Evolutionary conservation across 2,113 vertebrate genomes (phyloP).

Genomic region (Microtus montanus): DNA sequence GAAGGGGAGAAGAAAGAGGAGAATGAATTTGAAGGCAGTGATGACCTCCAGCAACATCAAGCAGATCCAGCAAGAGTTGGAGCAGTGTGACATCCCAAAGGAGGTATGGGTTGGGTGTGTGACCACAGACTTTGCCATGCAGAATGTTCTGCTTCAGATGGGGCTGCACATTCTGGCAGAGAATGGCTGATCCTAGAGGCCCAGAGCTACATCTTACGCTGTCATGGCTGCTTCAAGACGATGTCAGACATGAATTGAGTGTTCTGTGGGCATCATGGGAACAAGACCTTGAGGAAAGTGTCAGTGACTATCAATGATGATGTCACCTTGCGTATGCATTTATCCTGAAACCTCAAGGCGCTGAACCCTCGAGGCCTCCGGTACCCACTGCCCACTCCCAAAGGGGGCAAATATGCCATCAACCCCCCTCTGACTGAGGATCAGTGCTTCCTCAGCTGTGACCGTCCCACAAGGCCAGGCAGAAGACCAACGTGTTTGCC

Average conservation of each 20-base stretch:
- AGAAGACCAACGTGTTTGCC: constrained; percentile 94
- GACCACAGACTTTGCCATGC: constrained; percentile 97
- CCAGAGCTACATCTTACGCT: constrained; percentile 92
- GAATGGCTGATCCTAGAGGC: constrained; percentile 92
- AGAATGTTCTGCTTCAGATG: constrained; percentile 97
- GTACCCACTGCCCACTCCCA: constrained; percentile 91
- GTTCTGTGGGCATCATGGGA: constrained; percentile 95
- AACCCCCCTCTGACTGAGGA: constrained; percentile 94
- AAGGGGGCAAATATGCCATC: constrained; percentile 91
- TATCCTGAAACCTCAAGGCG: constrained; percentile 96
- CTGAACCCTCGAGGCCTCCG: constrained; percentile 92
- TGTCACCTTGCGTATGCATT: constrained; percentile 91
- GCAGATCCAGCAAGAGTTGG: constrained; percentile 88
- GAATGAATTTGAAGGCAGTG: constrained; percentile 68
- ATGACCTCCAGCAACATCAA: constrained; percentile 92
- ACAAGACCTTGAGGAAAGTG: constrained; percentile 95
- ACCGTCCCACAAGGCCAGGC: constrained; percentile 91
- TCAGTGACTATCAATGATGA: constrained; percentile 88
- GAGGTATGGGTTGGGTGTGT: constrained; percentile 91
- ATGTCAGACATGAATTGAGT: constrained; percentile 91
- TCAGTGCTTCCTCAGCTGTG: constrained; percentile 96
- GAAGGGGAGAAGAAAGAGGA: constrained; percentile 64
- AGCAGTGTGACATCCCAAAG: constrained; percentile 79
- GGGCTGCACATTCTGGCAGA: constrained; percentile 93
- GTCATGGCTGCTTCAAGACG: constrained; percentile 96